Conservation (phyloP, 2,113 vertebrate genomes). For the Spermophilus dauricus region DNA sequence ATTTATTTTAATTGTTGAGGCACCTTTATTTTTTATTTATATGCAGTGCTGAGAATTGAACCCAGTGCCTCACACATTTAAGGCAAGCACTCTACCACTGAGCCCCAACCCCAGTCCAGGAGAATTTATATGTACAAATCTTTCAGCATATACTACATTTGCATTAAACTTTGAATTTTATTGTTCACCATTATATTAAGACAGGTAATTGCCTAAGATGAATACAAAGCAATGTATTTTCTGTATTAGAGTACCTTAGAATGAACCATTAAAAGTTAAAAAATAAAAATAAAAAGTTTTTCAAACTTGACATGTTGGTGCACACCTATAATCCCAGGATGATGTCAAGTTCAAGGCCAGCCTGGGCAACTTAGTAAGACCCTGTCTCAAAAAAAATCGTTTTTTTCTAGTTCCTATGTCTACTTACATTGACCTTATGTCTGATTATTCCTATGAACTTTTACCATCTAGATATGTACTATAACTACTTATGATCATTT, state of each 20-base stretch:
- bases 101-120: not conserved
- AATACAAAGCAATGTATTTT: not conserved
- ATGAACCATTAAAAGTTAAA: not conserved
- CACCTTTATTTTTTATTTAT: too few species aligned
- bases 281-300: not conserved
- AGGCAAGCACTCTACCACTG: too few species aligned
- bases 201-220: not conserved
- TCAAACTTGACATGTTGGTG: not conserved
- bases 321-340: not conserved
- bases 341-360: not conserved
- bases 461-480: not conserved
- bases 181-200: not conserved
- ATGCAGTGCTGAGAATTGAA: too few species aligned
- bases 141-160: not conserved
- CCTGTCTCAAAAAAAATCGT: not conserved
- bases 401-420: not conserved
- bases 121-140: not conserved
- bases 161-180: conserved; percentile 42
- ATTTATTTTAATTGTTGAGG: too few species aligned
- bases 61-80: too few species aligned
- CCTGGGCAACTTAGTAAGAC: not conserved
- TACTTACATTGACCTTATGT: conserved; percentile 1
- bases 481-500: conserved; percentile 16
- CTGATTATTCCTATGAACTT: conserved; percentile 3
- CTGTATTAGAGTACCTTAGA: conserved; percentile 2